These are phyloP conservation scores for Sabatieria punctata DNA, from an alignment of 2,888 invertebrate genomes.

Conservation along the genomic window DNA sequence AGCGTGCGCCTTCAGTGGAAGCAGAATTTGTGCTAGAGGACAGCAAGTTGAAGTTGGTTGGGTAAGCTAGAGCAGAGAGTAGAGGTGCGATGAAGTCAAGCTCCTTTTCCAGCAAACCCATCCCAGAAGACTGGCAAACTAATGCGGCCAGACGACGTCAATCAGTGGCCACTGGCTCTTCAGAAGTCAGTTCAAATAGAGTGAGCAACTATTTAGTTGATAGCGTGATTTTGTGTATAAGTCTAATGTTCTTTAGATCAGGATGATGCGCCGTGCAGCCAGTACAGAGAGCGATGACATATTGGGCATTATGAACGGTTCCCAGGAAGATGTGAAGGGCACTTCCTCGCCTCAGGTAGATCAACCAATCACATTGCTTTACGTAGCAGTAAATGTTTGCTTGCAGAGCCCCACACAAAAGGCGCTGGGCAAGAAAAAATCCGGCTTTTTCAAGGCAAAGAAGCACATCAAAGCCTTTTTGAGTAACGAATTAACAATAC, in stretches of 20 bases:
- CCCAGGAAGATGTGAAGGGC: no score
- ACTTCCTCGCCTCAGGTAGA: no score
- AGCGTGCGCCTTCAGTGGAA: constrained; percentile 11
- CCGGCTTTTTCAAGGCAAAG: constrained; percentile 36
- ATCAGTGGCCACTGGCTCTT: constrained; percentile 23
- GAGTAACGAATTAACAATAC: neutral
- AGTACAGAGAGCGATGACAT: constrained; percentile 24
- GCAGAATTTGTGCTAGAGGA: constrained; percentile 28
- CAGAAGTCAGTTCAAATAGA: no score
- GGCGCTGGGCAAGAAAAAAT: constrained; percentile 16
- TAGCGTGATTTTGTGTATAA: no score
- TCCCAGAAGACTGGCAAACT: no score
- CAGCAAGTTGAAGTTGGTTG: constrained; percentile 23
- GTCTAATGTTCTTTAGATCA: constrained; percentile 9
- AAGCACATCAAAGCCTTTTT: constrained; percentile 37
- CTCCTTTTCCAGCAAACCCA: no score
- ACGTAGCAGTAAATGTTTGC: no score
- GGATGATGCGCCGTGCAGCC: constrained; percentile 26
- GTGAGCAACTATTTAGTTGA: no score
- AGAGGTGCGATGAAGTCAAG: no score
- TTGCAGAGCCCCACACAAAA: neutral
- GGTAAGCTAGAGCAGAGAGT: constrained; percentile 13
- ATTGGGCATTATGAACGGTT: neutral
- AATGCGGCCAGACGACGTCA: constrained; percentile 22
- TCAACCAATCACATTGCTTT: no score